Evolutionary conservation across 1,140 invertebrate species (phyloP).

Genomic region (Danaus plexippus): DNA sequence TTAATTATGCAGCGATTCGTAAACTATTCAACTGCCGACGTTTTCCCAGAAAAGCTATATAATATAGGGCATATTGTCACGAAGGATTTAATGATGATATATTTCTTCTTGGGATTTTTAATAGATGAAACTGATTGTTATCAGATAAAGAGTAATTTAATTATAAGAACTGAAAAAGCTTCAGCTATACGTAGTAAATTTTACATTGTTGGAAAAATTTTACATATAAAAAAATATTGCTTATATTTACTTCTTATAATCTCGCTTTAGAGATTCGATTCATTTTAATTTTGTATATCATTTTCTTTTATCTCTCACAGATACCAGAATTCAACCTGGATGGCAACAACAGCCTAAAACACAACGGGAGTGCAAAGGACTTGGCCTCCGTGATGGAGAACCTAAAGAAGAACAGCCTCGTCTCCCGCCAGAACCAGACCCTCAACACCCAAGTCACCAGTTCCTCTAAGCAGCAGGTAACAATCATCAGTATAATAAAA

Average conservation of each 20-base stretch:
- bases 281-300: neutral
- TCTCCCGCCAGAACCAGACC: slow-evolving; percentile 58
- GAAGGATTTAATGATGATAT: no score
- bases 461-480: slow-evolving; percentile 65
- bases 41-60: no score
- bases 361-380: slow-evolving; percentile 66
- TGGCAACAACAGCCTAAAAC: slow-evolving; percentile 58
- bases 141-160: neutral
- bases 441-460: slow-evolving; percentile 69
- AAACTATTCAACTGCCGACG: no score
- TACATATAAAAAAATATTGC: neutral
- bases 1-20: slow-evolving; percentile 25
- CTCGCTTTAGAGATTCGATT: neutral
- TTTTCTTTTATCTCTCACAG: slow-evolving; percentile 35
- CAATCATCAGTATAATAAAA: no score
- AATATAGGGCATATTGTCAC: no score
- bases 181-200: slow-evolving; percentile 1
- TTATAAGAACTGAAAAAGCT: no score
- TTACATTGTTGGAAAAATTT: neutral
- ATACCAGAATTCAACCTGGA: slow-evolving; percentile 63
- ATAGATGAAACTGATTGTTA: neutral
- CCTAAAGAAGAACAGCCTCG: slow-evolving; percentile 61
- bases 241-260: neutral
- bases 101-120: no score
- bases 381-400: slow-evolving; percentile 68